Evolutionary conservation across 2,888 invertebrate species (phyloP).

Genomic region (Spisula subtruncata): DNA sequence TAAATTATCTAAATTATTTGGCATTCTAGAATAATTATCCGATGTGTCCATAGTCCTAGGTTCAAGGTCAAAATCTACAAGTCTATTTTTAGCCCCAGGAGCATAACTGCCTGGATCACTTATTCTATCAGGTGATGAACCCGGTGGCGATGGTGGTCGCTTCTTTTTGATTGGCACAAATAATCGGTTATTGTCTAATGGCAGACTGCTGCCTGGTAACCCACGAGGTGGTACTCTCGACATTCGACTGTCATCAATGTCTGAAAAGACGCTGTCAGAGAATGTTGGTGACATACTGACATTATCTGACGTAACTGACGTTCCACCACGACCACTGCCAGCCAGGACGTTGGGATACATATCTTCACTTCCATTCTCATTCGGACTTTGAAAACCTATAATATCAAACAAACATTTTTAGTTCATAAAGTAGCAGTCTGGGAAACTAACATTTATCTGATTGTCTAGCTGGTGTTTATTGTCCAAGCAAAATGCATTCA

Average conservation of each 20-base stretch:
- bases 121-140: constrained; percentile 54
- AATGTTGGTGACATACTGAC: constrained; percentile 66
- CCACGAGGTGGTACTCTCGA: constrained; percentile 24
- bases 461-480: too few species aligned
- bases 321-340: constrained; percentile 59
- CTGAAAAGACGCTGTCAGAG: constrained; percentile 70
- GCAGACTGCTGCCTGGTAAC: constrained; percentile 21
- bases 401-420: constrained; percentile 6
- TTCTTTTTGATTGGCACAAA: constrained; percentile 73
- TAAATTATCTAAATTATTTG: constrained; percentile 47
- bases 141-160: constrained; percentile 60
- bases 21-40: constrained; percentile 16
- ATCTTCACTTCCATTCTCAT: constrained; percentile 59
- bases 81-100: constrained; percentile 48
- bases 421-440: too few species aligned
- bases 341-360: constrained; percentile 43
- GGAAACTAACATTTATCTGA: background rate
- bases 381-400: constrained; percentile 75
- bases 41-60: constrained; percentile 9
- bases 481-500: too few species aligned
- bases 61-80: constrained; percentile 48
- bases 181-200: constrained; percentile 67
- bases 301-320: constrained; percentile 52
- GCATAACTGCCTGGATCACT: constrained; percentile 28
- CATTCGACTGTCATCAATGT: constrained; percentile 42